phyloP scores from a whole-genome alignment of 1,140 invertebrate genomes.

The Neodiprion lecontei region DNA sequence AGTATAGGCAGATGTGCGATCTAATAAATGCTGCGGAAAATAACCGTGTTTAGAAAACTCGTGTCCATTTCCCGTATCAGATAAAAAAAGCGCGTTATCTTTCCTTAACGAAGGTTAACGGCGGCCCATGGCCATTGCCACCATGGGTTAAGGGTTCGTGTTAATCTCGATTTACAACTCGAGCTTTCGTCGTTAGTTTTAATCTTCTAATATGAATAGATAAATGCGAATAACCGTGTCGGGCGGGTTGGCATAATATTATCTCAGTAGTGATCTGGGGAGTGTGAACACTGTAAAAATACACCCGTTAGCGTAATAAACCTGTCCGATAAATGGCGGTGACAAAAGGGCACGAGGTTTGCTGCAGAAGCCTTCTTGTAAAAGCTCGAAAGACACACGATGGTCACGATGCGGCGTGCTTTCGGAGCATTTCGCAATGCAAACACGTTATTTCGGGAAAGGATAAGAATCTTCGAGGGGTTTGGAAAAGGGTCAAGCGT shows the following conservation, averaged over 20 bases:
- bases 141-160: background rate
- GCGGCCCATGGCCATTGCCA: background rate
- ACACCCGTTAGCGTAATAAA: background rate
- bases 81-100: constrained; percentile 5
- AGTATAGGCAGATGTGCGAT: too few relatives aligned
- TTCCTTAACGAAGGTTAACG: background rate
- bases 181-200: background rate
- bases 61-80: background rate
- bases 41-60: background rate
- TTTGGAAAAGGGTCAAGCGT: constrained; percentile 2
- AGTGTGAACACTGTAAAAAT: too few relatives aligned
- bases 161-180: background rate
- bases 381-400: background rate
- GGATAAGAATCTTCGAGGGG: constrained; percentile 1
- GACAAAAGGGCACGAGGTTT: background rate
- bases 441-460: background rate
- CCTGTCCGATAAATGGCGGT: background rate
- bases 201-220: constrained; percentile 3
- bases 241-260: background rate
- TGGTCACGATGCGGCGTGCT: background rate
- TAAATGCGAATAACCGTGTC: background rate
- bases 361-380: background rate
- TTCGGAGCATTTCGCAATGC: background rate
- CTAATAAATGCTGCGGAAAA: too few relatives aligned
- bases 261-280: background rate